phyloP scores from a whole-genome alignment of 2,113 vertebrate genomes.

The Morone saxatilis region DNA sequence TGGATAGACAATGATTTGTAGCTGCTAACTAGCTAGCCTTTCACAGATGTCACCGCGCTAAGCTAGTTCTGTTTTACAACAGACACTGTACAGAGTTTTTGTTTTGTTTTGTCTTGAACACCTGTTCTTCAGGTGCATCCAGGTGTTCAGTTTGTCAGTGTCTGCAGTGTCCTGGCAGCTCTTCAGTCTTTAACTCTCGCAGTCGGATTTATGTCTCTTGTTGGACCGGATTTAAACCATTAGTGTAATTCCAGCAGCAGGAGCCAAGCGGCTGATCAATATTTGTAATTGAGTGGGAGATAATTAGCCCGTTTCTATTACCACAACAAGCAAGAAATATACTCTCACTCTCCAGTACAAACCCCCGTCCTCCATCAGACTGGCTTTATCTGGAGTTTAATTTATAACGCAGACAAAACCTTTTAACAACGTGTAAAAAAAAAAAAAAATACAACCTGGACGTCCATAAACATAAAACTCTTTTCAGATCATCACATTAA shows the following conservation, averaged over 20 bases:
- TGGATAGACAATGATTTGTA: no score
- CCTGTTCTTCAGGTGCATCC: not conserved
- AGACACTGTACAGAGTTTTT: no score
- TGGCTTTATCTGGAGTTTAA: not conserved
- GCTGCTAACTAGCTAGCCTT: no score
- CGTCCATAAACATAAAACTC: not conserved
- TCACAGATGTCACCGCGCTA: no score
- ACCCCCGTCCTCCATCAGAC: slow-evolving; percentile 1
- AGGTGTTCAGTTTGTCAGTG: slow-evolving; percentile 1
- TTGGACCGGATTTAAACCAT: slow-evolving; percentile 54
- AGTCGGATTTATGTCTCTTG: slow-evolving; percentile 36
- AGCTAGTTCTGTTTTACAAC: no score
- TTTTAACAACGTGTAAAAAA: not conserved
- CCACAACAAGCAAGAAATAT: slow-evolving; percentile 55
- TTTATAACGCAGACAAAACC: slow-evolving; percentile 11
- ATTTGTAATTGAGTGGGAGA: slow-evolving; percentile 66
- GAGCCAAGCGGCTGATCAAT: slow-evolving; percentile 57
- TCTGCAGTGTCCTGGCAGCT: slow-evolving; percentile 62
- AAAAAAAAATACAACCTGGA: not conserved
- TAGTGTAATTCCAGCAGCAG: slow-evolving; percentile 57
- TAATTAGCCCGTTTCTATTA: slow-evolving; percentile 51
- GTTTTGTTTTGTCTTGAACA: no score
- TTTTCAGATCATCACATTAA: not conserved
- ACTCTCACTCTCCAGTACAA: slow-evolving; percentile 22
- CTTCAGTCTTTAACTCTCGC: slow-evolving; percentile 21